Percentiles rank a stretch among this genome's conserved stretches.
These are phyloP conservation scores for Hippocampus mohnikei DNA, from an alignment of 2,113 vertebrate species.

Conservation along the genomic window DNA sequence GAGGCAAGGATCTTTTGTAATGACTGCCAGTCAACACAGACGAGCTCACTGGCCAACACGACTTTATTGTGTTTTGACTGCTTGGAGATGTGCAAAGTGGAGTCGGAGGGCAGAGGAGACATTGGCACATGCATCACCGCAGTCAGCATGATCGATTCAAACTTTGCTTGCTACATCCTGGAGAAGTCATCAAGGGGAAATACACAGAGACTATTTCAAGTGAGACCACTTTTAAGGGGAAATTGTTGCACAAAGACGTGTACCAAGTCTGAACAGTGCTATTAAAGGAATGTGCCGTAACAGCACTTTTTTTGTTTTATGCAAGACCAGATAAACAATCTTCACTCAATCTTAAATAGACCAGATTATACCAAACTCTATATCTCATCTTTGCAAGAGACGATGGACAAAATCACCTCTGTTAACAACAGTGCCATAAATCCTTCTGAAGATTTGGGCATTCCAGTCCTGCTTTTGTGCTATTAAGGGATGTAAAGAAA, in stretches of 20 bases:
- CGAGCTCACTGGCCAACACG: neutral
- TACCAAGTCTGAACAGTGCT: slow-evolving; percentile 32
- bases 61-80: slow-evolving; percentile 17
- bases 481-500: slow-evolving; percentile 21
- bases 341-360: neutral
- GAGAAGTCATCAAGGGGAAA: slow-evolving; percentile 34
- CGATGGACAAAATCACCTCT: slow-evolving; percentile 12
- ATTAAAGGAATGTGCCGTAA: slow-evolving; percentile 43
- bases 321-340: slow-evolving; percentile 17
- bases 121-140: slow-evolving; percentile 30
- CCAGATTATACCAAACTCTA: neutral
- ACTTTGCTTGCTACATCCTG: slow-evolving; percentile 57
- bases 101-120: slow-evolving; percentile 29
- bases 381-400: slow-evolving; percentile 7
- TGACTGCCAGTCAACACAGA: slow-evolving; percentile 14
- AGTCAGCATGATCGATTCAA: slow-evolving; percentile 26
- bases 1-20: slow-evolving; percentile 14
- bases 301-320: slow-evolving; percentile 23
- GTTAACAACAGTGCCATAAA: slow-evolving; percentile 7
- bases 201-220: slow-evolving; percentile 17
- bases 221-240: slow-evolving; percentile 30
- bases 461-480: slow-evolving; percentile 9
- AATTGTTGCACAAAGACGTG: slow-evolving; percentile 16
- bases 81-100: neutral
- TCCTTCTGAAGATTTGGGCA: neutral